Conservation (phyloP, 2,113 vertebrate genomes). For the Nanorana parkeri region DNA sequence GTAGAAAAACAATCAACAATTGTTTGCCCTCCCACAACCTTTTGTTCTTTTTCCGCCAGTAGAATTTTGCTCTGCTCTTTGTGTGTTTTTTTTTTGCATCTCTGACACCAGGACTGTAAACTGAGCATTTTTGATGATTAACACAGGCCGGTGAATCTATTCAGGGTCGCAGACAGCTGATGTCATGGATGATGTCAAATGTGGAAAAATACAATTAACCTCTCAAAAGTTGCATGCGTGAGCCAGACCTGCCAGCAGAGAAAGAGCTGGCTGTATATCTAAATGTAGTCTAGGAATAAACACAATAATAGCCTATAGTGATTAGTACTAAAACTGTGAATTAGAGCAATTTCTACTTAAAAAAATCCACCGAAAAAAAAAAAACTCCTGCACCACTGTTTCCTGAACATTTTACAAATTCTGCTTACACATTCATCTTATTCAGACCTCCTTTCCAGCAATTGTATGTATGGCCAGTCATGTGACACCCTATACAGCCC, state of each 20-base stretch:
- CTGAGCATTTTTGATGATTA: constrained; percentile 36
- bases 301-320: too few relatives aligned
- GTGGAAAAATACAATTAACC: constrained; percentile 44
- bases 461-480: too few relatives aligned
- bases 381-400: too few relatives aligned
- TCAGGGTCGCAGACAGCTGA: constrained; percentile 11
- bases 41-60: constrained; percentile 21
- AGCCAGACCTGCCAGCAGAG: background rate
- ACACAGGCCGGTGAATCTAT: constrained; percentile 8
- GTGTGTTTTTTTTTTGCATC: constrained; percentile 33
- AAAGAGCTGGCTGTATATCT: too few relatives aligned
- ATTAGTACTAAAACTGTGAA: too few relatives aligned
- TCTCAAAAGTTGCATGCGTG: background rate
- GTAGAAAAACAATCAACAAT: constrained; percentile 21
- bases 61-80: constrained; percentile 3
- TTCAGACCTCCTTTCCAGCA: too few relatives aligned
- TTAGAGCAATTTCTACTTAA: too few relatives aligned
- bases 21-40: constrained; percentile 21
- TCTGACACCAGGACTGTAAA: constrained; percentile 32
- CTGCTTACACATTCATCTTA: too few relatives aligned
- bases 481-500: too few relatives aligned
- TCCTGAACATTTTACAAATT: too few relatives aligned
- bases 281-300: too few relatives aligned
- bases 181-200: constrained; percentile 36
- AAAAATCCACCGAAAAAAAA: too few relatives aligned